phyloP scores from a whole-genome alignment of 2,113 vertebrate genomes.

The Salvelinus alpinus region DNA sequence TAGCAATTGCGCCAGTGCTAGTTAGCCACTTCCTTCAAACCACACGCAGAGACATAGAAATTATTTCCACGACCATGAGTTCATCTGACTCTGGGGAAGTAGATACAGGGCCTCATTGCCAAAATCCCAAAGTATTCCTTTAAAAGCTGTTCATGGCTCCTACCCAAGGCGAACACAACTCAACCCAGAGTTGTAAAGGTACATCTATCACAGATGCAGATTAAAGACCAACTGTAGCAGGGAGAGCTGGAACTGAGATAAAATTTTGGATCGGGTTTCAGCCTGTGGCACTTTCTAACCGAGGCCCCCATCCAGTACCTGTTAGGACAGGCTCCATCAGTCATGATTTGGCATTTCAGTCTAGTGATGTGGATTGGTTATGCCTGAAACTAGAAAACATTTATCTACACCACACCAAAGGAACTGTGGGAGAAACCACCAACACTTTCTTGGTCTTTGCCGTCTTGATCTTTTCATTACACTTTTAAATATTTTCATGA shows the following conservation, averaged over 20 bases:
- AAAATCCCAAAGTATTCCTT: too few species aligned
- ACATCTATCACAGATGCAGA: slow-evolving; percentile 67
- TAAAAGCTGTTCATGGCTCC: slow-evolving; percentile 66
- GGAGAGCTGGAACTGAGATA: slow-evolving; percentile 25
- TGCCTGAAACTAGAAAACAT: slow-evolving; percentile 60
- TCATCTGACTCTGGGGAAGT: too few species aligned
- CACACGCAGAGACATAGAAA: too few species aligned
- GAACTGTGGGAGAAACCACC: slow-evolving; percentile 36
- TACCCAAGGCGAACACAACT: slow-evolving; percentile 49
- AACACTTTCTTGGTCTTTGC: slow-evolving; percentile 9
- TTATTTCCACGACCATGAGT: too few species aligned
- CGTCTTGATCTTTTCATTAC: slow-evolving; percentile 48
- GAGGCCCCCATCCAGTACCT: slow-evolving; percentile 40
- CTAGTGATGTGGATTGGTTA: slow-evolving; percentile 55
- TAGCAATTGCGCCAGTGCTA: not conserved
- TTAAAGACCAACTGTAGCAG: slow-evolving; percentile 55
- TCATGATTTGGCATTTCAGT: slow-evolving; percentile 45
- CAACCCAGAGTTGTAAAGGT: slow-evolving; percentile 61
- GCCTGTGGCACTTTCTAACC: slow-evolving; percentile 55
- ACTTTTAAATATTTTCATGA: slow-evolving; percentile 57
- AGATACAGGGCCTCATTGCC: too few species aligned
- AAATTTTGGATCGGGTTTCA: slow-evolving; percentile 60
- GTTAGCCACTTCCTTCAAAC: too few species aligned
- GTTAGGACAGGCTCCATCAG: slow-evolving; percentile 61
- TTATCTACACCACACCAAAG: slow-evolving; percentile 58